phyloP scores from a whole-genome alignment of 2,888 invertebrate species.

The Lithodes maja region DNA sequence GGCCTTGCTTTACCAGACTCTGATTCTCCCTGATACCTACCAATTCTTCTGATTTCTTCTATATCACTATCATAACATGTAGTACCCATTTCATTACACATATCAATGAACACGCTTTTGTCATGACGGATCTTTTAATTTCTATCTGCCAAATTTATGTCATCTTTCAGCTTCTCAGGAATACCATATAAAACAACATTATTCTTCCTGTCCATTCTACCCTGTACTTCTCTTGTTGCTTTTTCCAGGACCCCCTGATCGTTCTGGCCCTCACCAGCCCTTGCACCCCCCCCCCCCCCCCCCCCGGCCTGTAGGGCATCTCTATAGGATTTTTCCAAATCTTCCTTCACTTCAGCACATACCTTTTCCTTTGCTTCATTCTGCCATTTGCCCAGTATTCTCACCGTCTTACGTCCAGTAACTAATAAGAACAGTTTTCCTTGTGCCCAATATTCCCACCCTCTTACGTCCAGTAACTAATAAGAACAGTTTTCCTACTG shows the following conservation, averaged over 20 bases:
- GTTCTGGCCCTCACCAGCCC: neutral
- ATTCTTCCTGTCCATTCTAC: neutral
- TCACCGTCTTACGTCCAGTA: no score
- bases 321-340: neutral
- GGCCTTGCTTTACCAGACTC: neutral
- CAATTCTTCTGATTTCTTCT: neutral
- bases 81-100: neutral
- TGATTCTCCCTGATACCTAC: neutral
- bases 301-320: neutral
- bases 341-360: neutral
- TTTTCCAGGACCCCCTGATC: neutral
- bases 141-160: neutral
- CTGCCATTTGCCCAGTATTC: neutral
- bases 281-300: neutral
- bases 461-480: no score
- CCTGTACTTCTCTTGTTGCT: neutral
- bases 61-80: neutral
- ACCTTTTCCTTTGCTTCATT: neutral
- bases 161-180: neutral
- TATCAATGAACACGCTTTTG: neutral
- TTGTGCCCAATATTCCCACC: no score
- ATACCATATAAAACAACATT: neutral
- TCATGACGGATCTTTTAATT: neutral
- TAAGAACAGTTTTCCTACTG: no score
- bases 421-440: no score